phyloP scores from a whole-genome alignment of 2,113 vertebrate genomes.

The Macroglossus sobrinus region DNA sequence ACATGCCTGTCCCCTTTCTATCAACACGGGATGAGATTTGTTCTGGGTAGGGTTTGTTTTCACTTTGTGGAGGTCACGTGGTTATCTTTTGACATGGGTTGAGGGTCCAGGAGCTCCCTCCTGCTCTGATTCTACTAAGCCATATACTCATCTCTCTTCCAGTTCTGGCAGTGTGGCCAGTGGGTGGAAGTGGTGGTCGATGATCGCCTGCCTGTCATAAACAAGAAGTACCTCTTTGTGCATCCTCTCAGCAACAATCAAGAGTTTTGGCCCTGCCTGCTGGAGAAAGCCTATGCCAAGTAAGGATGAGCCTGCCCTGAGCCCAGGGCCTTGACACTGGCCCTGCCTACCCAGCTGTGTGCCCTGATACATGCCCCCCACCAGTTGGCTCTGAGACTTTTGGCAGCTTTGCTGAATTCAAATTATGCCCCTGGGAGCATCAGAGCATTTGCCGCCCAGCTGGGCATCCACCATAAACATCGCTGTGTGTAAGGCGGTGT shows the following conservation, averaged over 20 bases:
- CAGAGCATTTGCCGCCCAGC: background rate
- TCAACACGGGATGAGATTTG: background rate
- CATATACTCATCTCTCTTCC: background rate
- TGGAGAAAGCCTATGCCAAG: slow-evolving; percentile 98
- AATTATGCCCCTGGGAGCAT: background rate
- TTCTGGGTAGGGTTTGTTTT: background rate
- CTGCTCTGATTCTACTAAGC: background rate
- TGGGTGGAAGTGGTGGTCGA: slow-evolving; percentile 87
- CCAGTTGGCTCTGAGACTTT: background rate
- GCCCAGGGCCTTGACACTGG: background rate
- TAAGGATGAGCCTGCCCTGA: slow-evolving; percentile 68
- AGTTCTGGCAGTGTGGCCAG: slow-evolving; percentile 86
- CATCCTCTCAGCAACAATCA: slow-evolving; percentile 79
- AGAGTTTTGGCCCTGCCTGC: slow-evolving; percentile 95
- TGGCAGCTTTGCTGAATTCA: background rate
- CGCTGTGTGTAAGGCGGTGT: background rate
- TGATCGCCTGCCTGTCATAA: slow-evolving; percentile 78
- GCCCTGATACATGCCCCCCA: background rate
- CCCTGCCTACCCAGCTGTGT: background rate
- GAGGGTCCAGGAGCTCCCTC: background rate
- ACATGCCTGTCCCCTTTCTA: background rate
- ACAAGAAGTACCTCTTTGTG: slow-evolving; percentile 75
- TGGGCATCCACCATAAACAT: background rate
- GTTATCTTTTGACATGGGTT: background rate
- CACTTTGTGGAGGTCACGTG: background rate